Evolutionary conservation across 2,888 invertebrate genomes (phyloP).

Genomic region (Drosophila mimica): DNA sequence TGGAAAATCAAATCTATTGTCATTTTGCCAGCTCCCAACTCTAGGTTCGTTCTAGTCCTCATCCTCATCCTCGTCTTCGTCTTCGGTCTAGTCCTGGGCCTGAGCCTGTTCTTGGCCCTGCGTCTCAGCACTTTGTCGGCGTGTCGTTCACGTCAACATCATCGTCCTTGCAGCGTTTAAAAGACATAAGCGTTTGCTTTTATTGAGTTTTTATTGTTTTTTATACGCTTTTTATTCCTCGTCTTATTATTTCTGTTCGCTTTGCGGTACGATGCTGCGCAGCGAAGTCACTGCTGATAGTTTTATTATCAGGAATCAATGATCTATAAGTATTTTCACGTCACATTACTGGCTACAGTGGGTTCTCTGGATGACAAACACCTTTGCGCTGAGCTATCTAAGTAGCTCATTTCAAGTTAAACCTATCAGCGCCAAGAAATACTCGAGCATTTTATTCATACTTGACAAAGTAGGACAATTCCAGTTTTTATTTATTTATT

Average conservation of each 20-base stretch:
- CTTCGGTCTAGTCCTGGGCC: slow-evolving; percentile 27
- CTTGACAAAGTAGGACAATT: background rate
- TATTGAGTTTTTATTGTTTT: slow-evolving; percentile 80
- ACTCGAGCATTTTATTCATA: background rate
- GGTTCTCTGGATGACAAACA: background rate
- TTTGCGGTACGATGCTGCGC: slow-evolving; percentile 16
- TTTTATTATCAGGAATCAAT: slow-evolving; percentile 76
- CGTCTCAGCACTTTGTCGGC: slow-evolving; percentile 60
- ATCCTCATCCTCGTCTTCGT: background rate
- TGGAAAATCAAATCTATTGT: slow-evolving; percentile 78
- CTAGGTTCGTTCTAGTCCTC: slow-evolving; percentile 46
- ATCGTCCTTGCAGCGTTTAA: slow-evolving; percentile 63
- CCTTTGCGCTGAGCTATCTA: background rate
- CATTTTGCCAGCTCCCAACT: slow-evolving; percentile 73
- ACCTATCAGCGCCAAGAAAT: background rate
- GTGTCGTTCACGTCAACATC: slow-evolving; percentile 53
- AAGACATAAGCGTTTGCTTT: slow-evolving; percentile 77
- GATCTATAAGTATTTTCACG: slow-evolving; percentile 69
- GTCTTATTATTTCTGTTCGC: slow-evolving; percentile 3
- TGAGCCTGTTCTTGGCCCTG: slow-evolving; percentile 29
- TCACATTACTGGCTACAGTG: slow-evolving; percentile 56
- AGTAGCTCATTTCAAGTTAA: background rate
- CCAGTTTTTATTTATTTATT: background rate
- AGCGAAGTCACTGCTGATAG: slow-evolving; percentile 61
- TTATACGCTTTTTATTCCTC: slow-evolving; percentile 55